phyloP scores from a whole-genome alignment of 2,888 invertebrate genomes.

The Harmothoe impar region DNA sequence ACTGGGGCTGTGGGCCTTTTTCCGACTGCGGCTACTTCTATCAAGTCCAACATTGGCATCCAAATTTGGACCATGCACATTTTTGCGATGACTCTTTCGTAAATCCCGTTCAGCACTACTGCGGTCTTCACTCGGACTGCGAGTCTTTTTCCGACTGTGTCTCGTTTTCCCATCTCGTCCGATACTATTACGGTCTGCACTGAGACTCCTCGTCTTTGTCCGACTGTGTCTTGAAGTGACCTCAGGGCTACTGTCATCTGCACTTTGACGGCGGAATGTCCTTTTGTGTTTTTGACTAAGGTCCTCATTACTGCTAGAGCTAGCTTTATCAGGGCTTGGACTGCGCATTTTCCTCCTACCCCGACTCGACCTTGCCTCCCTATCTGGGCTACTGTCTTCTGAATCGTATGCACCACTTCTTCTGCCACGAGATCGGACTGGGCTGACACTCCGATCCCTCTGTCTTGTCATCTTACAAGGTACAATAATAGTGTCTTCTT shows the following conservation, averaged over 20 bases:
- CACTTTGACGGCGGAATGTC: background rate
- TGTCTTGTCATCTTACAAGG: too few relatives aligned
- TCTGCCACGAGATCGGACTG: too few relatives aligned
- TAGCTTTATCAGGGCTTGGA: background rate
- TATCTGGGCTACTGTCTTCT: background rate
- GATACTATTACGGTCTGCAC: background rate
- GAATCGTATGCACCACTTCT: too few relatives aligned
- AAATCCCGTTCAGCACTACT: background rate
- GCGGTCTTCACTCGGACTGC: background rate
- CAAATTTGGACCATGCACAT: background rate
- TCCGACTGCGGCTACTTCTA: background rate
- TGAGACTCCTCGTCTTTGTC: background rate
- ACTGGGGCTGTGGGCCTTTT: background rate
- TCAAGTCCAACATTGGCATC: background rate
- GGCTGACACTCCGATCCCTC: too few relatives aligned
- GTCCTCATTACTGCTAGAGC: background rate
- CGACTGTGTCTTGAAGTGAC: background rate
- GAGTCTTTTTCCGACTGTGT: background rate
- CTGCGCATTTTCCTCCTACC: background rate
- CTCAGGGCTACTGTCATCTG: conserved; percentile 2
- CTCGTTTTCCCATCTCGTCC: too few relatives aligned
- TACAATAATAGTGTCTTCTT: too few relatives aligned
- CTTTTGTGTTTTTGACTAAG: background rate
- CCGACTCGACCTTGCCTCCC: background rate
- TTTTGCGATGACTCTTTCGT: background rate